phyloP scores from a whole-genome alignment of 2,797 vertebrate species.

The Pseudochirops corinnae region DNA sequence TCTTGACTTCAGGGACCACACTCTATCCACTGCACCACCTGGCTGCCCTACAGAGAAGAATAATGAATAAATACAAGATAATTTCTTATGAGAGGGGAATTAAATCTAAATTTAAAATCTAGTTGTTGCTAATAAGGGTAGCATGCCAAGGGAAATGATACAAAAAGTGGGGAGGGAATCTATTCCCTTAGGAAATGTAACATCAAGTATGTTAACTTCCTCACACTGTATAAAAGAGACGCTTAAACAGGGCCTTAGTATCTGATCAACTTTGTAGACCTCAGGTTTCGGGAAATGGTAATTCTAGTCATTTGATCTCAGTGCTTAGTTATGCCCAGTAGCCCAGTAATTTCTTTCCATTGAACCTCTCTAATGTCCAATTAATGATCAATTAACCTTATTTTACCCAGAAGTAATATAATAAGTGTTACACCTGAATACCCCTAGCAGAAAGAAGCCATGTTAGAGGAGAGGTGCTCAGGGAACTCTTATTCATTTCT shows the following conservation, averaged over 20 bases:
- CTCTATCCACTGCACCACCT: background rate
- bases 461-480: background rate
- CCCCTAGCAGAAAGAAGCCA: background rate
- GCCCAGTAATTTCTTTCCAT: background rate
- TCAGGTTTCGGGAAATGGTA: background rate
- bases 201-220: background rate
- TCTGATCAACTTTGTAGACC: background rate
- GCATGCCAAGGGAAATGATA: background rate
- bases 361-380: background rate
- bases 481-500: background rate
- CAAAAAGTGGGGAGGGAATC: background rate
- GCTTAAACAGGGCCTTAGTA: background rate
- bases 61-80: background rate
- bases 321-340: background rate
- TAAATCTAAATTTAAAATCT: background rate
- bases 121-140: background rate
- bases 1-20: background rate
- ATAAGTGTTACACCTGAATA: background rate
- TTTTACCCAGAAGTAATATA: background rate
- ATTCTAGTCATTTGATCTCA: background rate
- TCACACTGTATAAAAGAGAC: background rate
- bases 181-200: background rate
- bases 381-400: background rate
- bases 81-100: background rate
- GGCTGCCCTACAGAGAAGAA: background rate